Conservation (phyloP, 2,888 invertebrate species). For the Orchestes rusci region DNA sequence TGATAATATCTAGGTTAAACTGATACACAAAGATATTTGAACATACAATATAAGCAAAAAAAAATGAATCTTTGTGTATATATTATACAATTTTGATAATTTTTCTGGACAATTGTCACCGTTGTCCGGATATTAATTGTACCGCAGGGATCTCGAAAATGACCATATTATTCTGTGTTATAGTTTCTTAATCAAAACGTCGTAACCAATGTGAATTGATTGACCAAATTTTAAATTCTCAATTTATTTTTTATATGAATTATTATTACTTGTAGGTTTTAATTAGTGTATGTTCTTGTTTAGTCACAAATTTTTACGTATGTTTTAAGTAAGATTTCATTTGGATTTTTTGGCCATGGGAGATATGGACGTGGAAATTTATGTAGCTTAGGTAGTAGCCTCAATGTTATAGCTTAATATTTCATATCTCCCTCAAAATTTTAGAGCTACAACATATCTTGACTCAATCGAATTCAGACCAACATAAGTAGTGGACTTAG, state of each 20-base stretch:
- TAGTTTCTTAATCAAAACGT: conserved; percentile 15
- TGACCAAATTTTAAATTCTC: conserved; percentile 15
- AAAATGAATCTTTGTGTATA: background rate
- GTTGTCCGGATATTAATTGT: too few relatives aligned
- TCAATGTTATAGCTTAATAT: too few relatives aligned
- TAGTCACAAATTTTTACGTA: background rate
- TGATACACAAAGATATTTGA: conserved; percentile 13
- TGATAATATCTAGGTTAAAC: too few relatives aligned
- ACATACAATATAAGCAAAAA: background rate
- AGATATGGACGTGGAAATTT: too few relatives aligned
- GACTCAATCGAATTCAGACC: conserved; percentile 34
- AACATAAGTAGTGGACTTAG: conserved; percentile 29
- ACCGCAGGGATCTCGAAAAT: conserved; percentile 17
- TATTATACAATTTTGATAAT: too few relatives aligned
- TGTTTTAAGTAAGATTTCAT: too few relatives aligned
- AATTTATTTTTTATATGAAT: conserved; percentile 1
- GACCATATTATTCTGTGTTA: conserved; percentile 19
- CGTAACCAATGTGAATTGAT: conserved; percentile 13
- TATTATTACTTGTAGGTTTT: too few relatives aligned
- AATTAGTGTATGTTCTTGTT: background rate
- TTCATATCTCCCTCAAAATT: conserved; percentile 3
- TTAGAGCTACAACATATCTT: conserved; percentile 33
- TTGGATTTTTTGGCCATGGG: too few relatives aligned
- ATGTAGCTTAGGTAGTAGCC: too few relatives aligned
- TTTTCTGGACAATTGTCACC: too few relatives aligned